Conservation (phyloP, 2,797 vertebrate genomes). For the Anguilla anguilla region DNA sequence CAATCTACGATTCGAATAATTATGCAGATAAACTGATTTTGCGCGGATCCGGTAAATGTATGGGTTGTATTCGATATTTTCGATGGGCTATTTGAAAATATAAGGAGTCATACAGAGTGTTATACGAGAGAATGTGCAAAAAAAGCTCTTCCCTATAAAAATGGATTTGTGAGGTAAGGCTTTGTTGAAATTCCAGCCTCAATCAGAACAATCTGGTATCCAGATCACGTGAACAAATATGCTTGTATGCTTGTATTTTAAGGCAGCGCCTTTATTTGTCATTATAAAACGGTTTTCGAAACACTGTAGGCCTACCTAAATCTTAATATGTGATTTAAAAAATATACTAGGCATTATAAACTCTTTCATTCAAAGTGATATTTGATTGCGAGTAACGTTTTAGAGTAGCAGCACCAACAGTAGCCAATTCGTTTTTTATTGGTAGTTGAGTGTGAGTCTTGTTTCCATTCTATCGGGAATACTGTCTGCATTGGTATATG, state of each 20-base stretch:
- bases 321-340: slow-evolving; percentile 71
- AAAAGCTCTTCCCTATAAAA: slow-evolving; percentile 76
- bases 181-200: slow-evolving; percentile 79
- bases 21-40: background rate
- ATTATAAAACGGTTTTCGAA: slow-evolving; percentile 86
- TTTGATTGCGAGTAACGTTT: slow-evolving; percentile 77
- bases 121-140: slow-evolving; percentile 24
- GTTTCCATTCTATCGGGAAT: slow-evolving; percentile 98
- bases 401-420: slow-evolving; percentile 79
- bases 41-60: background rate
- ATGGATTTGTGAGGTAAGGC: slow-evolving; percentile 78
- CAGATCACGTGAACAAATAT: slow-evolving; percentile 97
- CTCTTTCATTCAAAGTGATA: slow-evolving; percentile 67
- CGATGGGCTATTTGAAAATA: slow-evolving; percentile 8
- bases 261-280: slow-evolving; percentile 95
- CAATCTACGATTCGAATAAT: background rate
- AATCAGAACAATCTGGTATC: slow-evolving; percentile 81
- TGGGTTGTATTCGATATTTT: slow-evolving; percentile 16
- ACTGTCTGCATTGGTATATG: slow-evolving; percentile 90
- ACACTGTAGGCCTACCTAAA: slow-evolving; percentile 69
- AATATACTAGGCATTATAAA: slow-evolving; percentile 55
- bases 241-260: slow-evolving; percentile 92
- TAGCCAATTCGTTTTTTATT: slow-evolving; percentile 87
- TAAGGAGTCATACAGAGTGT: background rate
- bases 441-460: slow-evolving; percentile 91